Evolutionary conservation across 2,113 vertebrate species (phyloP).

Genomic region (Bambusicola thoracicus): DNA sequence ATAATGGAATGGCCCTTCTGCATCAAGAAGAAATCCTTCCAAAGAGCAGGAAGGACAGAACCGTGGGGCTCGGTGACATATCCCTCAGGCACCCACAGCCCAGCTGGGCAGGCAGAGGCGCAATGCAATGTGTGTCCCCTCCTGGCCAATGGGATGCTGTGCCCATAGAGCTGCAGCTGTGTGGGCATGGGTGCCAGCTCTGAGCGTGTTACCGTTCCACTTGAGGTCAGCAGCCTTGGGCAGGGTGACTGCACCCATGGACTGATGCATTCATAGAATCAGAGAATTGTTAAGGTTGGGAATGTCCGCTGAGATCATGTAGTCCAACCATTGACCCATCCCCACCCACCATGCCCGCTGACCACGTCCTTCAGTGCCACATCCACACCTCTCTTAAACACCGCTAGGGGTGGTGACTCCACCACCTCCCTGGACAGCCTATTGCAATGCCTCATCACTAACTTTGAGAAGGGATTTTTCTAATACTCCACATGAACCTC

Average conservation of each 20-base stretch:
- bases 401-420: no score
- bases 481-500: no score
- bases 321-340: no score
- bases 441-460: no score
- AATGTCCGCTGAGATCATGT: no score
- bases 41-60: neutral
- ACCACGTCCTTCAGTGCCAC: no score
- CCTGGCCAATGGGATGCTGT: neutral
- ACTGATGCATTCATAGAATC: no score
- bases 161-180: accelerated
- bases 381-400: no score
- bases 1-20: neutral
- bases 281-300: no score
- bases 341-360: no score
- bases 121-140: accelerated
- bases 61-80: accelerated
- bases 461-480: no score
- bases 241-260: accelerated
- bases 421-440: no score
- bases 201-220: neutral
- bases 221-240: neutral
- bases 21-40: neutral
- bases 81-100: neutral
- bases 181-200: neutral
- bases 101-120: accelerated